Conservation (phyloP, 2,888 invertebrate genomes). For the Agelastica alni region DNA sequence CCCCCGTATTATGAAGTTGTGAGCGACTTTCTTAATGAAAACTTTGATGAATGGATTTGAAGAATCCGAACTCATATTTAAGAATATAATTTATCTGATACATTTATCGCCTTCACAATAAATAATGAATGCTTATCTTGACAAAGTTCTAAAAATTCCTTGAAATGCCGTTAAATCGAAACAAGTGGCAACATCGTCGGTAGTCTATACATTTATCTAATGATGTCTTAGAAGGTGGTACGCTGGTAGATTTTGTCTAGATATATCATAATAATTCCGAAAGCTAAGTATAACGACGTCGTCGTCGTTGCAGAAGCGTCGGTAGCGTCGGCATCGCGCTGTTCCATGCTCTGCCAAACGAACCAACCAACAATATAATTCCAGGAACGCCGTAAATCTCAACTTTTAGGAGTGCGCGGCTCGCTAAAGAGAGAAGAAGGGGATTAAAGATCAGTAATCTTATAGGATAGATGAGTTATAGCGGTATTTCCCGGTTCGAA, state of each 20-base stretch:
- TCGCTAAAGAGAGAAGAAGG: conserved; percentile 63
- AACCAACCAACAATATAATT: conserved; percentile 65
- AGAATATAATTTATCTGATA: too few species aligned
- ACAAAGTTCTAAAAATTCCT: too few species aligned
- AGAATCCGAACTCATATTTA: too few species aligned
- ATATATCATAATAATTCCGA: conserved; percentile 61
- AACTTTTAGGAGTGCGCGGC: conserved; percentile 65
- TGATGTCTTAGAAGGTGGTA: conserved; percentile 49
- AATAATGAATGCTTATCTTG: too few species aligned
- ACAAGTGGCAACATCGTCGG: conserved; percentile 1
- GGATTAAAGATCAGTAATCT: conserved; percentile 79
- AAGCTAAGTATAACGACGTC: conserved; percentile 56
- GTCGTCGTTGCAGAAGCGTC: conserved; percentile 24
- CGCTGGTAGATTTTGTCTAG: conserved; percentile 57
- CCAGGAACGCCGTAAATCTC: conserved; percentile 71
- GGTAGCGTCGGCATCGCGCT: conserved; percentile 42
- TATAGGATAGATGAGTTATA: conserved; percentile 72
- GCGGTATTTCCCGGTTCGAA: conserved; percentile 53
- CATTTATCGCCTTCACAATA: too few species aligned
- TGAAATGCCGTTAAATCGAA: too few species aligned
- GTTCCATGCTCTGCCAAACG: conserved; percentile 54
- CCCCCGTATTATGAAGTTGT: too few species aligned
- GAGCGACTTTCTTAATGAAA: too few species aligned
- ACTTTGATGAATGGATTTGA: too few species aligned
- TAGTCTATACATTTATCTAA: conserved; percentile 45